Evolutionary conservation across 2,113 vertebrate genomes (phyloP).

Genomic region (Chloropsis hardwickii): DNA sequence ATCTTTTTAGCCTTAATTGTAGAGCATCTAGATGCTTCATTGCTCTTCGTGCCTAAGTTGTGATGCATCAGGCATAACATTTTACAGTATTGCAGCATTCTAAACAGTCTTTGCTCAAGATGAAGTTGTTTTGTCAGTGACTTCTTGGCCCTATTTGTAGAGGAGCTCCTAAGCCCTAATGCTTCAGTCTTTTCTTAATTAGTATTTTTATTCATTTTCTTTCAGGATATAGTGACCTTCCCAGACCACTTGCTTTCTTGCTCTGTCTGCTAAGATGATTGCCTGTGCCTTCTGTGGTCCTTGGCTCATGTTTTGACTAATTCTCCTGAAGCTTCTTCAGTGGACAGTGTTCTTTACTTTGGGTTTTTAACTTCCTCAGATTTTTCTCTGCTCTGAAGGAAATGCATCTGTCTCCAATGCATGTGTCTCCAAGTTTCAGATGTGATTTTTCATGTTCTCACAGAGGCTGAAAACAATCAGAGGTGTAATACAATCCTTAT

Average conservation of each 20-base stretch:
- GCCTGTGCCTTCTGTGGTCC: not conserved
- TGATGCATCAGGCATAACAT: accelerated
- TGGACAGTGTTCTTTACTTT: not conserved
- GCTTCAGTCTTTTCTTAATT: not conserved
- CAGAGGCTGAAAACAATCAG: not conserved
- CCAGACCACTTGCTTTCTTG: not conserved
- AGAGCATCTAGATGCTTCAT: not conserved
- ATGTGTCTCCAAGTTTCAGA: not conserved
- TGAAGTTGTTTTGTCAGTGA: not conserved
- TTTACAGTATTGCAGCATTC: not conserved
- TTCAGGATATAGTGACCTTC: not conserved
- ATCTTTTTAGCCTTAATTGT: not conserved
- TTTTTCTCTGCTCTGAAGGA: not conserved
- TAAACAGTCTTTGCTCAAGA: not conserved
- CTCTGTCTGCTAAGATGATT: not conserved
- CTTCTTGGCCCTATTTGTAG: not conserved
- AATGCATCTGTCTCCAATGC: not conserved
- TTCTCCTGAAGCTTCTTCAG: not conserved
- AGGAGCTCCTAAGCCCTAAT: not conserved
- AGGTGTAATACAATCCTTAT: not conserved
- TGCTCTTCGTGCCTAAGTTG: not conserved
- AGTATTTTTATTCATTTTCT: not conserved
- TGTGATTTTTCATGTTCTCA: not conserved
- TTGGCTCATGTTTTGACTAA: not conserved
- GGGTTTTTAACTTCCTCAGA: not conserved